Evolutionary conservation across 2,113 vertebrate species (phyloP), one percentile per base, ranked within the genome.

Genomic region (Aphyosemion australe): DNA sequence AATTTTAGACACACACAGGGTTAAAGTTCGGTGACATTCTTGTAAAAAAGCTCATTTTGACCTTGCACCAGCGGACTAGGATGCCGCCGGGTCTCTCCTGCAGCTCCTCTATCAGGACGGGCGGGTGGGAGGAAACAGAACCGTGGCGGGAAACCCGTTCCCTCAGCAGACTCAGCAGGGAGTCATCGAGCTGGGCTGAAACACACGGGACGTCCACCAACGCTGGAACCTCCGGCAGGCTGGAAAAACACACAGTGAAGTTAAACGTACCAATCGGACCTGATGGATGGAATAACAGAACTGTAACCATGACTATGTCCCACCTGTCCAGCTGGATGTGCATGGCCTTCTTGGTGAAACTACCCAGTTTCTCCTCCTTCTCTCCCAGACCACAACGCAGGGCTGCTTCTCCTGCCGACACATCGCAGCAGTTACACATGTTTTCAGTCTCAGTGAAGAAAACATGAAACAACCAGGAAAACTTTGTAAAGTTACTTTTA

Each of bases 281-380:
- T 26, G 26, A 26, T 5, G 26, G 26, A 26, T 4, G 26, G 26
- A 5, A 19, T 12, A 1, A 14, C 2, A 3, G 7, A 15, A 45
- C 3, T 15, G 4, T 37, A 8, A 5, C 34, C n/a, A n/a, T n/a
- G n/a, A n/a, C n/a, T n/a, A n/a, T 5, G 46, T 48, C 84, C 87
- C 87, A 99, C 97, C 97, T 99, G 88, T 99, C 96, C 87, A 99
- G 88, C 55, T 99, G 97, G 86, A 99, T 99, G 75, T 98, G 95
- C 42, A 97, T 92, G 54, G 97, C 96, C 85, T 99, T 99, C 86
- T 98, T 96, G 6, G 96, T 95, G 78, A 99, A 99, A 79, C 75
- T 96, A 86, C 95, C 95, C 55, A 99, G 90, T 32, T 95, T 94
- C 76, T 98, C 95, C 61, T 94, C 94, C 65, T 94, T 92, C 56